A percentile compares a stretch with the other conserved stretches of the same genome.
Evolutionary conservation across 2,113 vertebrate species (phyloP).

Genomic region (Eudyptes chrysolophus): DNA sequence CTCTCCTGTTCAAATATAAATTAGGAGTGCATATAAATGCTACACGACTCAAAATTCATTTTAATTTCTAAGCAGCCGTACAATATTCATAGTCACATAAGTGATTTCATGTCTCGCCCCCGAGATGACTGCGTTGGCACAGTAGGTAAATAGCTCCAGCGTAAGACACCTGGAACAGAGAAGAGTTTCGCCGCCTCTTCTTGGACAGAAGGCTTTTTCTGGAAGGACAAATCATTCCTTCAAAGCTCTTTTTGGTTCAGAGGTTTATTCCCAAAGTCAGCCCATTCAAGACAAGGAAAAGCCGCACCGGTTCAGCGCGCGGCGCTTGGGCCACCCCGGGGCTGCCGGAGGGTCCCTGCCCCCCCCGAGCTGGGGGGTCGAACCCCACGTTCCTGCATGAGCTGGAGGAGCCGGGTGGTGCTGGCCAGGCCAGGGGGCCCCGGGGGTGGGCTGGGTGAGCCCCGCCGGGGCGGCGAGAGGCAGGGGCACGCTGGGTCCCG

Average conservation of each 20-base stretch:
- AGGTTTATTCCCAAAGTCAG: not conserved
- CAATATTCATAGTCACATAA: slow-evolving; percentile 5
- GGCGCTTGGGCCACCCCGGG: fast-evolving
- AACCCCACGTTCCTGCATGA: fast-evolving
- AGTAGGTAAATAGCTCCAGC: not conserved
- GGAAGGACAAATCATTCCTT: not conserved
- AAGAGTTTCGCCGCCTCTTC: not conserved
- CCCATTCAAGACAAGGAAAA: not conserved
- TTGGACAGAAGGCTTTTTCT: not conserved
- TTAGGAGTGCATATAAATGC: slow-evolving; percentile 24
- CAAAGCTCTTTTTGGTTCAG: not conserved
- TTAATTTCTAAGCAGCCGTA: slow-evolving; percentile 37
- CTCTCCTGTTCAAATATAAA: slow-evolving; percentile 38
- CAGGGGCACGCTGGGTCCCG: not conserved
- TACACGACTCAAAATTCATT: slow-evolving; percentile 9
- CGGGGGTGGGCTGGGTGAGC: not conserved
- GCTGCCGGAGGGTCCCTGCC: not conserved
- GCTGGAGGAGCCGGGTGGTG: not conserved
- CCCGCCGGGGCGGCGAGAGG: not conserved
- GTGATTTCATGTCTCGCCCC: not conserved
- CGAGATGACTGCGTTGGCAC: not conserved
- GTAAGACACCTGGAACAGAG: not conserved
- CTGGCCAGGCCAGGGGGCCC: not conserved
- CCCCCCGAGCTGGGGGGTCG: not conserved
- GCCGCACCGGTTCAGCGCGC: fast-evolving